These are phyloP conservation scores for Brachyistius frenatus DNA, from an alignment of 2,113 vertebrate species.

Conservation along the genomic window DNA sequence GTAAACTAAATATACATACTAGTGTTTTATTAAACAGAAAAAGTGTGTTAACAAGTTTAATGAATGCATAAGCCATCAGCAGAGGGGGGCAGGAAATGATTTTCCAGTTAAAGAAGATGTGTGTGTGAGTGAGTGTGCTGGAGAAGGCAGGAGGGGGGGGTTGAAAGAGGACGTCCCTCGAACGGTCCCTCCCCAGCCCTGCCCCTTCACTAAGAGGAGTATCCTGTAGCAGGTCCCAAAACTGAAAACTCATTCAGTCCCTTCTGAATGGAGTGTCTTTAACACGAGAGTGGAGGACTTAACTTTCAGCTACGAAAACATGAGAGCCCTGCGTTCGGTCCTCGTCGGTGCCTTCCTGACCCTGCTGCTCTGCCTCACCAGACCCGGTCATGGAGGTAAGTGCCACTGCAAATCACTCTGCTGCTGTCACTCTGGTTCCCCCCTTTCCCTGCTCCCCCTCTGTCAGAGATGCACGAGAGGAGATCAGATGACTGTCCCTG, in stretches of 20 bases:
- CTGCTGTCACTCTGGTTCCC: conserved; percentile 15
- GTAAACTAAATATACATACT: neutral
- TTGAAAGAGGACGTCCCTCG: conserved; percentile 69
- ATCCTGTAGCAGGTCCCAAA: conserved; percentile 76
- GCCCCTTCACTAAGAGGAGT: conserved; percentile 77
- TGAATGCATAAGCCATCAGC: conserved; percentile 34
- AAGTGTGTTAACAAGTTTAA: neutral
- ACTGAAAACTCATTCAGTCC: conserved; percentile 81
- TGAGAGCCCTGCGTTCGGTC: conserved; percentile 66
- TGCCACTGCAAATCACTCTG: conserved; percentile 53
- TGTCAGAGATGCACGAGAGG: conserved; percentile 38
- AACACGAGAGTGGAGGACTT: conserved; percentile 73
- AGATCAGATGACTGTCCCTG: conserved; percentile 32
- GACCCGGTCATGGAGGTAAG: conserved; percentile 79
- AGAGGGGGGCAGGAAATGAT: conserved; percentile 42
- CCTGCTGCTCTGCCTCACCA: conserved; percentile 73
- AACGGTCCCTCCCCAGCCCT: conserved; percentile 72
- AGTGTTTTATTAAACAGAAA: neutral
- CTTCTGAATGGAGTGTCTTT: conserved; percentile 81
- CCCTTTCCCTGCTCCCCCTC: conserved; percentile 4
- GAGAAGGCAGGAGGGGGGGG: conserved; percentile 16
- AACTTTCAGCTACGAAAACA: conserved; percentile 69
- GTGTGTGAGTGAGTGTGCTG: conserved; percentile 6
- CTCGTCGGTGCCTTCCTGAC: conserved; percentile 63
- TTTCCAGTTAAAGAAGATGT: conserved; percentile 42